These are phyloP conservation scores for Seira musarum DNA, from an alignment of 2,888 invertebrate genomes.

Conservation along the genomic window DNA sequence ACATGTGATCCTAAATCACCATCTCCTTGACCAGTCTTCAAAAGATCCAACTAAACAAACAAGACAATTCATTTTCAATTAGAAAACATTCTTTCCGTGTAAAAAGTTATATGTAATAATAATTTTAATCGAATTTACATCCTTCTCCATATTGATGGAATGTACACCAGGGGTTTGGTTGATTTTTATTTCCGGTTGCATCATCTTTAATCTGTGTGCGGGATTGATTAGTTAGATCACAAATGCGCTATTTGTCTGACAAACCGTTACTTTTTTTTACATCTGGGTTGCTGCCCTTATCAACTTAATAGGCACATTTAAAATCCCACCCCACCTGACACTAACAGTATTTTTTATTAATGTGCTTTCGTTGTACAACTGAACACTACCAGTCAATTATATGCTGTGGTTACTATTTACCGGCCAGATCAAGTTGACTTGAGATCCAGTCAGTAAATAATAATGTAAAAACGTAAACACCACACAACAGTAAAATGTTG, in stretches of 20 bases:
- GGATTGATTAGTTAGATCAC: neutral
- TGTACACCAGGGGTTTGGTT: slow-evolving; percentile 54
- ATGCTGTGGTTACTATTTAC: too few relatives aligned
- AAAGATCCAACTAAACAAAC: slow-evolving; percentile 40
- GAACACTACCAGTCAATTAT: too few relatives aligned
- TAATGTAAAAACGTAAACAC: too few relatives aligned
- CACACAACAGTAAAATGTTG: too few relatives aligned
- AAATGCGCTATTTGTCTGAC: neutral
- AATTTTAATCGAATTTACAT: slow-evolving; percentile 42
- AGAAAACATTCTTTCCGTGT: neutral
- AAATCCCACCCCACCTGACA: too few relatives aligned
- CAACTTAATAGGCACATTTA: neutral
- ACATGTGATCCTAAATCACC: slow-evolving; percentile 61
- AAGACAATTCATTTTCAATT: neutral
- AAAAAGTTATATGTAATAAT: too few relatives aligned
- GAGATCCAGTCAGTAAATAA: too few relatives aligned
- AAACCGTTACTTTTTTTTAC: neutral
- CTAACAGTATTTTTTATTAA: too few relatives aligned
- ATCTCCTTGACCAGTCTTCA: slow-evolving; percentile 50
- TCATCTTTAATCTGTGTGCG: slow-evolving; percentile 28
- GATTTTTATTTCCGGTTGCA: slow-evolving; percentile 43
- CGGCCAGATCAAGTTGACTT: too few relatives aligned
- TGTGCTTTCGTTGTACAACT: too few relatives aligned
- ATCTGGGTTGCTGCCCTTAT: too few relatives aligned
- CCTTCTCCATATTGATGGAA: slow-evolving; percentile 51